These are phyloP conservation scores for Neolamprologus kungweensis DNA, from an alignment of 2,113 vertebrate genomes.

Conservation along the genomic window DNA sequence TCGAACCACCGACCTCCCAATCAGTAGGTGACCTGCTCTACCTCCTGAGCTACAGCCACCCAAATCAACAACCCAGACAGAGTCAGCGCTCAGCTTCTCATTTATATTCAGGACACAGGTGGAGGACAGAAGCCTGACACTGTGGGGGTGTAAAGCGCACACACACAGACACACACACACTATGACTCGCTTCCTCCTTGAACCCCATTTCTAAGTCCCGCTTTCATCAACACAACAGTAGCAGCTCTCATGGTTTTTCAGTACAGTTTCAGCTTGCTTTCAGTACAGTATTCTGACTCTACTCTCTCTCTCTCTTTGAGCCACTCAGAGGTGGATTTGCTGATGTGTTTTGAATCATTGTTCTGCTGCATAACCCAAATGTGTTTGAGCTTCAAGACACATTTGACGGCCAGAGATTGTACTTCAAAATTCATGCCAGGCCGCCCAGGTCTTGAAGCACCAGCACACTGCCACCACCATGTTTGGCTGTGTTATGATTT, in stretches of 20 bases:
- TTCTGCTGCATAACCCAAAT: neutral
- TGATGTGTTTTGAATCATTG: neutral
- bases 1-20: too few relatives aligned
- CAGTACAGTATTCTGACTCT: neutral
- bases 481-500: neutral
- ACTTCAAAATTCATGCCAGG: neutral
- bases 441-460: neutral
- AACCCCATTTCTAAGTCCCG: neutral
- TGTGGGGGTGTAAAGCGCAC: neutral
- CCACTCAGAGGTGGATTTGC: neutral
- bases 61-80: neutral
- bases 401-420: neutral
- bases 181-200: neutral
- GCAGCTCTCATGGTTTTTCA: neutral
- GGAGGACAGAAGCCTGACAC: slow-evolving; percentile 32
- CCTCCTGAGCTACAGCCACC: too few relatives aligned
- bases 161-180: neutral
- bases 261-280: neutral
- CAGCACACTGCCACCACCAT: neutral
- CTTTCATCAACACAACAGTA: neutral
- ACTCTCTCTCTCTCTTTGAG: neutral
- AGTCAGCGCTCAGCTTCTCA: neutral
- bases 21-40: too few relatives aligned
- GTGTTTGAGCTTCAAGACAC: neutral
- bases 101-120: slow-evolving; percentile 46